Base-by-base conservation (phyloP, 2,797 vertebrate genomes). In the Balearica regulorum region DNA sequence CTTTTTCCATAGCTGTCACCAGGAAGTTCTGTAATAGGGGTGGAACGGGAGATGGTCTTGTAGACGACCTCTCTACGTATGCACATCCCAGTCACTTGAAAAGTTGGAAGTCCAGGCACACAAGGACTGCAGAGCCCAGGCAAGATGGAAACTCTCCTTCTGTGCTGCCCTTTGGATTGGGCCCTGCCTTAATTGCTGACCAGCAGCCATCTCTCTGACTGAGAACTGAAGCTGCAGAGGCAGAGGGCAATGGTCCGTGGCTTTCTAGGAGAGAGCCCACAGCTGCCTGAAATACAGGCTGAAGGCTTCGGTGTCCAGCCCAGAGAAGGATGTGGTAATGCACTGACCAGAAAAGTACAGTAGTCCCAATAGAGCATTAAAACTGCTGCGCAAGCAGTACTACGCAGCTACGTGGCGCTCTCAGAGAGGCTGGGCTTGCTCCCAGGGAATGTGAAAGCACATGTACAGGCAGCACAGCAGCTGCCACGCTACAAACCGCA, bases 391-490 rank as follows among this genome's bases (percentile, higher is more conserved):
- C 29, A 48, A 83, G 81, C 70, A 62, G 58, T 28, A 13, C 75
- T 48, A 15, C 8, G 31, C 80, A 77, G 61, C 77, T 55, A 35
- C 1, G 7, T 0, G 6, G 57, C 0, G 0, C 69, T 66, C 72
- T 65, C 62, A 29, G 81, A 75, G 88, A 72, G 69, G 44, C 79
- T 87, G 54, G 10, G 7, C 73, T 73, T 89, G 37, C 75, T 71
- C 35, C 61, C 5, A 35, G 57, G 66, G 58, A 78, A 58, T 26
- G 58, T 57, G 69, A 90, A 94, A 83, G 53, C 68, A 28, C n/a
- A 46, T 11, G 25, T n/a, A 73, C 49, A 77, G 78, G 53, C 87
- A 96, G 53, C 53, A 77, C 26, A 80, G 89, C 89, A 92, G 90
- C 86, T 94, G 92, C 71, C 61, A 15, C n/a, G 2, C 66, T 81